Conservation (phyloP, 2,888 invertebrate genomes). For the Drosophila paramelanica region DNA sequence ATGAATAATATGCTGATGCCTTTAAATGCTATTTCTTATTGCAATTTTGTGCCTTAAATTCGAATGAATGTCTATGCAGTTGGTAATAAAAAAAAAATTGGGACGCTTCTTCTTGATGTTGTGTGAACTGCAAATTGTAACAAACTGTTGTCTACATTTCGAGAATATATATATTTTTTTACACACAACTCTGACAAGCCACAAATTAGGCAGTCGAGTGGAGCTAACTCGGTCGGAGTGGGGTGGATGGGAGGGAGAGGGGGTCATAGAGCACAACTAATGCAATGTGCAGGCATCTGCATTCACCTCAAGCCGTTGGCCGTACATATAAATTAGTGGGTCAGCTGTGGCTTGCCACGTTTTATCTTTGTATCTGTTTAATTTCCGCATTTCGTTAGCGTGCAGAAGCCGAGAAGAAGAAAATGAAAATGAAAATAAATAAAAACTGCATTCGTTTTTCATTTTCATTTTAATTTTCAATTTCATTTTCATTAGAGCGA, state of each 20-base stretch:
- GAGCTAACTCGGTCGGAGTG: too few relatives aligned
- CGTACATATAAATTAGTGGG: slow-evolving; percentile 49
- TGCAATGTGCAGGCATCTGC: slow-evolving; percentile 55
- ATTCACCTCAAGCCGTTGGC: slow-evolving; percentile 34
- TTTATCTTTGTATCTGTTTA: slow-evolving; percentile 69
- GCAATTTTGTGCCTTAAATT: too few relatives aligned
- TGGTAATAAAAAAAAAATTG: too few relatives aligned
- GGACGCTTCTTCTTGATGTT: too few relatives aligned
- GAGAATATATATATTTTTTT: slow-evolving; percentile 43
- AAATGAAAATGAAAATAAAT: not conserved
- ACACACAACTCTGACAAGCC: slow-evolving; percentile 17
- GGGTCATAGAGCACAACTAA: slow-evolving; percentile 4
- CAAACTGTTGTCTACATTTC: slow-evolving; percentile 56
- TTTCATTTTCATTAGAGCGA: slow-evolving; percentile 26
- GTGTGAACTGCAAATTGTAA: slow-evolving; percentile 38
- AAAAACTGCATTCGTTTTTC: slow-evolving; percentile 25
- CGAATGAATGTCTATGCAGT: too few relatives aligned
- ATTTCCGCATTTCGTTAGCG: slow-evolving; percentile 62
- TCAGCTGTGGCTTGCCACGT: slow-evolving; percentile 25
- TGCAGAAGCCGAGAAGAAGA: slow-evolving; percentile 6
- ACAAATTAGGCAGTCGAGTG: slow-evolving; percentile 34
- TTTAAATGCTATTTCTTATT: too few relatives aligned
- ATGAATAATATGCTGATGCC: too few relatives aligned
- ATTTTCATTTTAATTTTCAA: slow-evolving; percentile 29
- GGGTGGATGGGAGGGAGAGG: not conserved